Evolutionary conservation across 2,113 vertebrate genomes (phyloP).

Genomic region (Leiothrix lutea): DNA sequence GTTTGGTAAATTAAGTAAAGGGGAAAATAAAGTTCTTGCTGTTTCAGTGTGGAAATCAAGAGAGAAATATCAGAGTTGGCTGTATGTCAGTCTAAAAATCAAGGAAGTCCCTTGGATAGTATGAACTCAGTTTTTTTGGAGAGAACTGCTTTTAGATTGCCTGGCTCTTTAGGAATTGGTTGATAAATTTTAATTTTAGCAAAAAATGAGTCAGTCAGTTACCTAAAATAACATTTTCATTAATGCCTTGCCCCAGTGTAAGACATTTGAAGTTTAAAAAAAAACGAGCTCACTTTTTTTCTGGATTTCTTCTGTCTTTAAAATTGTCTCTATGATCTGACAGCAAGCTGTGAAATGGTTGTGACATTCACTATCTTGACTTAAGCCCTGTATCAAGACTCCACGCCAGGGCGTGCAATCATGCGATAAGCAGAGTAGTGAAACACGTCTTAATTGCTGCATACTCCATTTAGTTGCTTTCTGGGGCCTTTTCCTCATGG

Average conservation of each 20-base stretch:
- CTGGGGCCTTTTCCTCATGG: background rate
- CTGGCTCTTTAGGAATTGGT: background rate
- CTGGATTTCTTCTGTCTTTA: background rate
- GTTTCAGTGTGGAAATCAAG: background rate
- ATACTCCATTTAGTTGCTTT: background rate
- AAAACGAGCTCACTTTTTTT: background rate
- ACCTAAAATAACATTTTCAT: background rate
- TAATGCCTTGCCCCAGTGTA: background rate
- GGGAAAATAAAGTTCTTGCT: background rate
- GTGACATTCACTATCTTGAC: conserved; percentile 1
- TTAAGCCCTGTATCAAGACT: background rate
- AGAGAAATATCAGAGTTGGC: background rate
- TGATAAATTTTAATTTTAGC: background rate
- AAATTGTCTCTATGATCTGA: background rate
- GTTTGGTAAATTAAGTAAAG: background rate
- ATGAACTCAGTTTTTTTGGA: background rate
- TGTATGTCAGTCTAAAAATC: background rate
- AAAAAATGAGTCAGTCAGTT: background rate
- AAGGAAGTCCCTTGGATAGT: background rate
- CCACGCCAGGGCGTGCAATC: background rate
- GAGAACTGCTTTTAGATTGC: background rate
- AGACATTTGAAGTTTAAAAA: background rate
- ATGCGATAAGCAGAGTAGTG: background rate
- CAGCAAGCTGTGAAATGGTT: background rate
- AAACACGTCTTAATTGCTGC: background rate